Conservation (phyloP, 2,113 vertebrate genomes). For the Zapus hudsonius region DNA sequence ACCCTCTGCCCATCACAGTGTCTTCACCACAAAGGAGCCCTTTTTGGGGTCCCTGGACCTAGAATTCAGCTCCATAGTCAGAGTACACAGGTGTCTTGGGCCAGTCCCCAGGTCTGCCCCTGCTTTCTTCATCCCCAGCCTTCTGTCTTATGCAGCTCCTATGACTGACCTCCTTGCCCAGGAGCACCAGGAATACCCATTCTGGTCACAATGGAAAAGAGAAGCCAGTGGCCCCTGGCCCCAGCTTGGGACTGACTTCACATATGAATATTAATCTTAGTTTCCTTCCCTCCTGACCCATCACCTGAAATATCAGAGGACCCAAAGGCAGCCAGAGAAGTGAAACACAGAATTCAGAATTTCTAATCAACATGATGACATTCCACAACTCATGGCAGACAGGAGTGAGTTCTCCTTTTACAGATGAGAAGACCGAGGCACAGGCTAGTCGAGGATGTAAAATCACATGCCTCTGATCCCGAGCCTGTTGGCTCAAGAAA, state of each 20-base stretch:
- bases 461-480: background rate
- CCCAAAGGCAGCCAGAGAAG: background rate
- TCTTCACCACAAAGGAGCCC: background rate
- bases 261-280: background rate
- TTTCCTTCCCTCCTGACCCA: background rate
- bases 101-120: background rate
- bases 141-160: background rate
- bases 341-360: background rate
- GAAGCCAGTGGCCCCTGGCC: too few relatives aligned
- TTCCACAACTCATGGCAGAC: rapidly evolving
- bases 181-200: background rate
- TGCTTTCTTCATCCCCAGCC: too few relatives aligned
- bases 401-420: background rate
- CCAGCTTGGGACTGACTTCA: background rate
- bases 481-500: background rate
- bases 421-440: constrained; percentile 47
- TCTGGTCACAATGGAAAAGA: background rate
- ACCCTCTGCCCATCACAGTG: rapidly evolving
- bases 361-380: too few relatives aligned
- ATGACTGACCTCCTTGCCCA: background rate
- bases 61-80: background rate
- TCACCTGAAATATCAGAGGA: background rate
- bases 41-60: rapidly evolving
- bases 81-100: background rate
- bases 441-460: background rate